Evolutionary conservation across 2,797 vertebrate species (phyloP), one percentile per base, ranked within the genome.

Genomic region (Potorous gilbertii): DNA sequence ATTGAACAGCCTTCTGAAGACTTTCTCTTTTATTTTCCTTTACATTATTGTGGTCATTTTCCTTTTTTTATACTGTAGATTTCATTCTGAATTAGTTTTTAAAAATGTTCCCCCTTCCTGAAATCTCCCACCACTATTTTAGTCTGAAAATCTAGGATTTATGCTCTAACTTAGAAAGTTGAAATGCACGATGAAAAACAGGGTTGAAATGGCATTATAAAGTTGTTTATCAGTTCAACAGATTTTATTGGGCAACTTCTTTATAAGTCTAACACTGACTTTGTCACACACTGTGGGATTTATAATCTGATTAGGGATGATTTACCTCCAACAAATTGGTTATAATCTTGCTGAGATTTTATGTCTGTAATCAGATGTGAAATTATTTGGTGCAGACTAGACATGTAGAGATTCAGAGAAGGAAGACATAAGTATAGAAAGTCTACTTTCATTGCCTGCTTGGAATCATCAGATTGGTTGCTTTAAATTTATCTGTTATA

Each of bases 101-200:
- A 62, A 2, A 31, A 34, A 62, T 31, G 11, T 62, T 74, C 62
- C 16, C 34, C n/a, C 5, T 21, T 40, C 5, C 34, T 74, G 34
- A 74, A 74, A 74, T 21, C 16, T 74, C 16, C 34, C n/a, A n/a
- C n/a, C n/a, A 1, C 57, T 31, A 3, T 62, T 31, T 62, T 62
- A 62, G 11, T 31, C 29, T 31, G 29, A 62, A 62, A 62, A 31
- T 62, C 4, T 66, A 66, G 54, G 55, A 46, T 93, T 93, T 93
- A 21, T 46, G 24, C 91, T 95, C 9, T 95, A 16, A 90, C 91
- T 95, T 93, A n/a, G 50, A 93, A 94, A 57, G 92, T 95, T 92
- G 89, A 96, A 94, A 91, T 96, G 94, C 24, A 16, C 91, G 28
- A 21, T 12, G 62, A 87, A 10, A 91, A 94, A 96, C 57, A 95